These are phyloP conservation scores for Sterna hirundo DNA, from an alignment of 2,113 vertebrate species.

Conservation along the genomic window DNA sequence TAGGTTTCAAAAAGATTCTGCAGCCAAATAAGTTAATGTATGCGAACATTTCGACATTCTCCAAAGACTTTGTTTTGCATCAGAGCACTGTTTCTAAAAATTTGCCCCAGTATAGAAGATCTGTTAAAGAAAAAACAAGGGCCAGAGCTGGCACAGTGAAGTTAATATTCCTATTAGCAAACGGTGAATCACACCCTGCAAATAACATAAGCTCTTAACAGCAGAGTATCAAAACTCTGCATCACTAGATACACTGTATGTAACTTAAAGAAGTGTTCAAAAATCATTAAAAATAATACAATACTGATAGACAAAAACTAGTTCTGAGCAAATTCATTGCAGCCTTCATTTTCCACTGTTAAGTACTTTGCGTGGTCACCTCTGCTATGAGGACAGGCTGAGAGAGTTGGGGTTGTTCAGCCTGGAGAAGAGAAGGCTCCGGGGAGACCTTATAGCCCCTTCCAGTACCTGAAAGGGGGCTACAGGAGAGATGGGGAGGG, in stretches of 20 bases:
- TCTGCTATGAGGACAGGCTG: too few relatives aligned
- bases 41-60: background rate
- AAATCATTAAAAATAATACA: background rate
- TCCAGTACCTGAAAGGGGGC: too few relatives aligned
- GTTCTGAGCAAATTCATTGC: background rate
- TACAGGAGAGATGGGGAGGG: too few relatives aligned
- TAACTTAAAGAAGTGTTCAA: background rate
- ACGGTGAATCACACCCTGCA: background rate
- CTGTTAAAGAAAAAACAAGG: background rate
- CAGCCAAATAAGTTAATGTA: background rate
- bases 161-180: background rate
- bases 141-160: background rate
- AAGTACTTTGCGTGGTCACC: background rate
- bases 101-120: background rate
- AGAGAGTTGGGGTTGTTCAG: too few relatives aligned
- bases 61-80: background rate
- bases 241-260: background rate
- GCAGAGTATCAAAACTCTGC: background rate
- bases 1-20: background rate
- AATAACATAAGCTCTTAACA: background rate
- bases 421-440: too few relatives aligned
- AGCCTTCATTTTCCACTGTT: background rate
- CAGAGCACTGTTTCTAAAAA: background rate
- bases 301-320: background rate
- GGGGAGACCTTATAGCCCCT: too few relatives aligned